Evolutionary conservation across 2,888 invertebrate genomes (phyloP), one percentile per base, ranked within the genome.

Genomic region (Creontiades dilutus): DNA sequence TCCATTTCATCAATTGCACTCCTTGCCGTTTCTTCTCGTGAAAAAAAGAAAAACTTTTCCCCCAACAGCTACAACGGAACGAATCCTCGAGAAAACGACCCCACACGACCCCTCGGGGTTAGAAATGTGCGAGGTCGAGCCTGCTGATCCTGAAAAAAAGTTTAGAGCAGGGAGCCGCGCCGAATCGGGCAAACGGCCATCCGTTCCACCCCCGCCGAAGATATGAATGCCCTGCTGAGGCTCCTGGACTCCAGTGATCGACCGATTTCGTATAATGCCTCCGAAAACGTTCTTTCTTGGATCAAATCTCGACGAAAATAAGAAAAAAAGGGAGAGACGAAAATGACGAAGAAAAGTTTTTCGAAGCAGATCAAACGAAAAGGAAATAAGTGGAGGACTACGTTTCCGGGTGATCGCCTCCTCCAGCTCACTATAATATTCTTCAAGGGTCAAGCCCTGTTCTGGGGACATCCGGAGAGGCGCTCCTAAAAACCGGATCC

Each of bases 351-450:
- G 78, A 80, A 14, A 47, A 7, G 78, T 46, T 46, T 80, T 80
- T 46, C 47, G 46, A 80, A 80, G 78, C 61, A 85, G 57, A 85
- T 85, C 85, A 61, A 85, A 85, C 85, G 28, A 85, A 61, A 61
- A 61, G 28, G 27, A 84, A 85, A 61, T 82, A 61, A 85, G 85
- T 61, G 85, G 61, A 61, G 14, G 47, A 23, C 19, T 52, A 52
- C 37, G 85, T 85, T 85, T 85, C 85, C 85, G 85, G 85, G 85
- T 85, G 85, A 85, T 61, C 85, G 85, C 85, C 85, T 85, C 13
- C 85, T 61, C 11, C 16, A 46, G 80, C 16, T 19, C 80, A 47
- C 48, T 52, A 82, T 82, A 82, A 82, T 82, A 82, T 52, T 82
- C 47, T 48, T 82, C 52, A 23, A 82, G 52, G 82, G 82, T 52